Base-by-base conservation (phyloP, 2,797 vertebrate species). In the Spheniscus humboldti region DNA sequence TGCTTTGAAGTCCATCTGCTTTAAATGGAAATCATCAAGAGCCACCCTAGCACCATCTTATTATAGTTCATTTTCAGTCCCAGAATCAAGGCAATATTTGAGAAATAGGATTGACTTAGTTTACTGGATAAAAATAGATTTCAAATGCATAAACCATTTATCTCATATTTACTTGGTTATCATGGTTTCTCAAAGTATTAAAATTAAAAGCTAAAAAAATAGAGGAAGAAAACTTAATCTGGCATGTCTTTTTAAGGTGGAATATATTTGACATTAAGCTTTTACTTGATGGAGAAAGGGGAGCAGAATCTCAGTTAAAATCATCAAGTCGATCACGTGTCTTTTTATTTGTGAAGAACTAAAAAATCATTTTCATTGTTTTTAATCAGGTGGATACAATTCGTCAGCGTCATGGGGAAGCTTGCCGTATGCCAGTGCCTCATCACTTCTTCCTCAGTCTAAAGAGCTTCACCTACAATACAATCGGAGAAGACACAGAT, bases 401-500 rank as follows among this genome's bases (percentile, higher is more conserved):
- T 95, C 99, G 98, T 60, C 99, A 99, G 96, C 99, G 99, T 64
- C 99, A 99, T 50, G 99, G 99, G 28, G 99, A 99, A 67, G 96
- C 98, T 56, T 99, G 99, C 89, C 99, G 99, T 79, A 98, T 99
- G 97, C 99, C 99, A 2, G 98, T 99, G 94, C 99, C 99, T 52
- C 99, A 99, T 97, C 99, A 99, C 97, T 99, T 99, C 96, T 99
- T 99, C 94, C 98, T 99, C 97, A 99, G 99, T 86, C 98, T 99
- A 73, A 99, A 99, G 98, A 99, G 99, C 98, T 99, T 99, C 96
- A 99, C 99, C 90, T 99, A 99, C 97, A 99, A 99, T 98, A 99
- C 99, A 95, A 99, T 99, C 97, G 99, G 99, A 48, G 99, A 99
- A 93, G 99, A 99, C 91, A 99, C 99, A 1, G 99, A 99, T 8